phyloP scores from a whole-genome alignment of 2,113 vertebrate genomes.

The Penelope pileata region DNA sequence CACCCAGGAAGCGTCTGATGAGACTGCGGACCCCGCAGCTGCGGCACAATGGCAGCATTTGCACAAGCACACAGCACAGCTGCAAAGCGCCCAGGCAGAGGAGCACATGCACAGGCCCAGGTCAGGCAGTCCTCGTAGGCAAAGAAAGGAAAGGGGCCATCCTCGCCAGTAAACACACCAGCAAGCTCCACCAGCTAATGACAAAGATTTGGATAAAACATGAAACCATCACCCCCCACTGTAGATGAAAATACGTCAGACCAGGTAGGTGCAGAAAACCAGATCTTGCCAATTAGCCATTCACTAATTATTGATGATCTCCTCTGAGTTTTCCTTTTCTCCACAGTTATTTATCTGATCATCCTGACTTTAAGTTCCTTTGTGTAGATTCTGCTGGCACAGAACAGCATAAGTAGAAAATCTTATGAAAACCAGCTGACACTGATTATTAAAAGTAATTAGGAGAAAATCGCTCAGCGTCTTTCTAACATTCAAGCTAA shows the following conservation, averaged over 20 bases:
- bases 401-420: background rate
- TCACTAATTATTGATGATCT: background rate
- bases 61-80: background rate
- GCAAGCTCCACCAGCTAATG: background rate
- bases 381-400: background rate
- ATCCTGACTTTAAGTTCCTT: background rate
- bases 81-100: background rate
- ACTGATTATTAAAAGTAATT: background rate
- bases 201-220: background rate
- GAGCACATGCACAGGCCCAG: background rate
- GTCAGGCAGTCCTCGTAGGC: background rate
- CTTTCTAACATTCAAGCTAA: background rate
- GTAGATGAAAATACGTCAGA: background rate
- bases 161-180: background rate
- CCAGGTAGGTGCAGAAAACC: background rate
- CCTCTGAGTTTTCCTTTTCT: background rate
- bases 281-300: background rate
- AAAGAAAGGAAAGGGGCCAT: background rate
- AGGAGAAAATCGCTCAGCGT: conserved; percentile 12
- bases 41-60: background rate
- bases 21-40: background rate
- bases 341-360: background rate
- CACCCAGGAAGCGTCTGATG: background rate
- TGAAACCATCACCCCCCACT: background rate
- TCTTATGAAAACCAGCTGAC: background rate